phyloP scores from a whole-genome alignment of 2,113 vertebrate genomes.

The Seriola aureovittata region DNA sequence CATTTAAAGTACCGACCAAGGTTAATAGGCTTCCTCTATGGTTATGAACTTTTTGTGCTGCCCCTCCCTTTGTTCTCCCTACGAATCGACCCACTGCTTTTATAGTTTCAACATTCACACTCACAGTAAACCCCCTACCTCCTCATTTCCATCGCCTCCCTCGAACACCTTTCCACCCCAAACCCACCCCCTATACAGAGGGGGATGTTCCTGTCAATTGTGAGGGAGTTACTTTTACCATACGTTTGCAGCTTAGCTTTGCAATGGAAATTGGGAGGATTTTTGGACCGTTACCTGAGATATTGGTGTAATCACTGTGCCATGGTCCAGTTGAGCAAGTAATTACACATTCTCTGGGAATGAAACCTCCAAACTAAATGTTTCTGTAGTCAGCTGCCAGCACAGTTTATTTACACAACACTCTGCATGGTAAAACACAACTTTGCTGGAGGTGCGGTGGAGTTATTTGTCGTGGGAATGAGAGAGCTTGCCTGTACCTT shows the following conservation, averaged over 20 bases:
- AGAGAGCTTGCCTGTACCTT: conserved; percentile 23
- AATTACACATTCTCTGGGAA: conserved; percentile 69
- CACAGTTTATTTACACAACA: conserved; percentile 49
- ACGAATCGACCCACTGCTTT: conserved; percentile 72
- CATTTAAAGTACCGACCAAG: conserved; percentile 97
- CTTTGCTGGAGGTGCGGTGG: conserved; percentile 5
- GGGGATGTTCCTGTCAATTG: conserved; percentile 42
- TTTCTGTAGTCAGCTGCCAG: conserved; percentile 61
- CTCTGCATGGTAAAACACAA: conserved; percentile 39
- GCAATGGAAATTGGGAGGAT: conserved; percentile 37
- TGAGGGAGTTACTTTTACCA: conserved; percentile 27
- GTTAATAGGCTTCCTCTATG: conserved; percentile 93
- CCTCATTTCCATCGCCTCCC: conserved; percentile 29
- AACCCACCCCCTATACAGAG: conserved; percentile 15
- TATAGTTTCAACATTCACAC: conserved; percentile 67
- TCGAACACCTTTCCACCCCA: conserved; percentile 18
- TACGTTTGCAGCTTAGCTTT: conserved; percentile 18
- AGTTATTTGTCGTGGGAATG: conserved; percentile 27
- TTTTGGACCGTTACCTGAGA: conserved; percentile 73
- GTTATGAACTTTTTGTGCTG: conserved; percentile 83
- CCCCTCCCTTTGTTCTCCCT: conserved; percentile 67
- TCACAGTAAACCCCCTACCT: conserved; percentile 53
- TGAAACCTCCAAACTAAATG: conserved; percentile 56
- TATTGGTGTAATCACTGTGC: conserved; percentile 67
- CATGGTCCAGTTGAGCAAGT: conserved; percentile 76